A percentile compares a stretch with the other conserved stretches of the same genome.
Conservation (phyloP, 2,888 invertebrate species). For the Amphiduros pacificus region DNA sequence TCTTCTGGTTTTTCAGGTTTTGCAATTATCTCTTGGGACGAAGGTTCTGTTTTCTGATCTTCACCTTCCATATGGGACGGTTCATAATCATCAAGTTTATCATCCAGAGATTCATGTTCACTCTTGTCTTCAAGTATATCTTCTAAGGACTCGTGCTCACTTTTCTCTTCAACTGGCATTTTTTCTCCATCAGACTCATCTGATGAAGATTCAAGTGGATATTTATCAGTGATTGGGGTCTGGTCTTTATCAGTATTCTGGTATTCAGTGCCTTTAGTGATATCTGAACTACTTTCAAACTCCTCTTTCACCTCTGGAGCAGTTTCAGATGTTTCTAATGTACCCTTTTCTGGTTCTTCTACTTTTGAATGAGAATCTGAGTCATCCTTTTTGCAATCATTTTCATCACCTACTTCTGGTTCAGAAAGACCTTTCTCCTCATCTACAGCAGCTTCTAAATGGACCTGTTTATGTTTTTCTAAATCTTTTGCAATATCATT, state of each 20-base stretch:
- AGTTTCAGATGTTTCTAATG: constrained; percentile 3
- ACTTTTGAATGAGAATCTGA: not conserved
- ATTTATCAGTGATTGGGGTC: not conserved
- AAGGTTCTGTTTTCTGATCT: constrained; percentile 9
- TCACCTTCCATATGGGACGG: not conserved
- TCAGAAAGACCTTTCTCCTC: not conserved
- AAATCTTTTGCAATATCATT: constrained; percentile 11
- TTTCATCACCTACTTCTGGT: not conserved
- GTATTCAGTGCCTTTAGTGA: not conserved
- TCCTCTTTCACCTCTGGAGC: not conserved
- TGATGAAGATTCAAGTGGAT: not conserved
- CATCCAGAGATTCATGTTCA: constrained; percentile 8
- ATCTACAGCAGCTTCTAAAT: not conserved
- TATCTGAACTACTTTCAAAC: not conserved
- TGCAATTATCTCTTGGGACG: no score
- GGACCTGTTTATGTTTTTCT: no score
- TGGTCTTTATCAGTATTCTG: constrained; percentile 7
- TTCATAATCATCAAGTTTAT: not conserved
- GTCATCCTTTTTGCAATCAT: not conserved
- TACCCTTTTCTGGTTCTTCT: constrained; percentile 5
- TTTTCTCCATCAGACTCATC: constrained; percentile 11
- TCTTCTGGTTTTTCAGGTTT: no score
- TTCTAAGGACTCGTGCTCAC: constrained; percentile 6
- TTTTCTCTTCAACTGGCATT: constrained; percentile 9
- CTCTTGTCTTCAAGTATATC: not conserved